These are phyloP conservation scores for Polyergus mexicanus DNA, from an alignment of 1,140 invertebrate genomes.

Conservation along the genomic window DNA sequence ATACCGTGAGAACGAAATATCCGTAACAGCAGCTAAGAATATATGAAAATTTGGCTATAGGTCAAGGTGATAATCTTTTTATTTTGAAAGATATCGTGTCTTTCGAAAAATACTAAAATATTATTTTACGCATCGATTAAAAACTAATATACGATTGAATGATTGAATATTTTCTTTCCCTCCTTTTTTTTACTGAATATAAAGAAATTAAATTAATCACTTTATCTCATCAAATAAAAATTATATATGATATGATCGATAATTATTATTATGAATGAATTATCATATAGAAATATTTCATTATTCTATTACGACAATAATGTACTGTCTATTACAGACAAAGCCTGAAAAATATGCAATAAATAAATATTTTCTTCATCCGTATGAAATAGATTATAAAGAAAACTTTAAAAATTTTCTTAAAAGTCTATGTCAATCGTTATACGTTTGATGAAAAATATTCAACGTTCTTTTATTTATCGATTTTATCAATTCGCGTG, in stretches of 20 bases:
- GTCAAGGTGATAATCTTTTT: constrained; percentile 29
- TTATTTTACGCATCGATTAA: neutral
- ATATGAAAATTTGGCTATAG: constrained; percentile 11
- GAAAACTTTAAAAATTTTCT: constrained; percentile 16
- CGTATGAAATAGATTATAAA: neutral
- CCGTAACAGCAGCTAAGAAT: neutral
- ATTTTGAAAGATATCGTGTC: constrained; percentile 8
- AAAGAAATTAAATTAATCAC: too few species aligned
- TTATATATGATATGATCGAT: neutral
- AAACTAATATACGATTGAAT: neutral
- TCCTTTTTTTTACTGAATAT: too few species aligned
- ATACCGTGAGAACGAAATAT: constrained; percentile 73
- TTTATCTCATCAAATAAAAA: too few species aligned
- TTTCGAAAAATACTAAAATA: constrained; percentile 9
- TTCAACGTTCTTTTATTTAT: neutral
- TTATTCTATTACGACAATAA: neutral
- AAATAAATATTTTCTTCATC: neutral
- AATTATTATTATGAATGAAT: neutral
- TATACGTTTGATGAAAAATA: neutral
- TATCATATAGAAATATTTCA: neutral
- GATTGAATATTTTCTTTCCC: neutral
- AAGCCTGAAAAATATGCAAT: too few species aligned
- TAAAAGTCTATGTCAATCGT: neutral
- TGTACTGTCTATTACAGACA: too few species aligned
- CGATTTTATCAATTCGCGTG: neutral